phyloP scores from a whole-genome alignment of 2,888 invertebrate species.

The Cryptocephalus moraei region DNA sequence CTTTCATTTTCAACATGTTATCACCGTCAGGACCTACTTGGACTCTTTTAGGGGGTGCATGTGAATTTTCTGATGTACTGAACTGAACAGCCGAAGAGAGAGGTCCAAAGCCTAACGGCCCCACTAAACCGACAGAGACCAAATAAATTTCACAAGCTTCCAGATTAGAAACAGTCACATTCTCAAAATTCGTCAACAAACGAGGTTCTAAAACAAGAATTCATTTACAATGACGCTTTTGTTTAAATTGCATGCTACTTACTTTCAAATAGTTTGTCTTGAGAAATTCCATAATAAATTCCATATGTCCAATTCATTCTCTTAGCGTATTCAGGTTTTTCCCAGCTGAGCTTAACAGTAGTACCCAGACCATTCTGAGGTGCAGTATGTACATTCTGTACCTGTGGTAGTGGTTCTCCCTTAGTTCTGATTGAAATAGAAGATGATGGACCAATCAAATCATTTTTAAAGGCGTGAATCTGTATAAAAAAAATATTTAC shows the following conservation, averaged over 20 bases:
- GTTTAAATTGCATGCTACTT: conserved; percentile 19
- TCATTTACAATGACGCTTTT: background rate
- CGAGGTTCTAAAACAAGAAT: conserved; percentile 8
- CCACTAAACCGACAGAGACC: conserved; percentile 57
- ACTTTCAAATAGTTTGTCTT: conserved; percentile 51
- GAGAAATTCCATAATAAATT: conserved; percentile 56
- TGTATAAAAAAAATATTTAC: conserved; percentile 32
- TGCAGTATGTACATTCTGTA: conserved; percentile 41
- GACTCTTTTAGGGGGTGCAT: conserved; percentile 61
- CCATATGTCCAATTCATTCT: conserved; percentile 56
- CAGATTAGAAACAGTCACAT: conserved; percentile 48
- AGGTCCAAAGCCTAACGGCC: conserved; percentile 57
- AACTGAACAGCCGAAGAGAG: conserved; percentile 40
- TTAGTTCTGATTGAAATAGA: conserved; percentile 32
- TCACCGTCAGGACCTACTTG: conserved; percentile 36
- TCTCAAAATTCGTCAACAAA: conserved; percentile 41
- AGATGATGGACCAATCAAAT: conserved; percentile 45
- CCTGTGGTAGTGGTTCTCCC: conserved; percentile 43
- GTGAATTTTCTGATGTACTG: conserved; percentile 38
- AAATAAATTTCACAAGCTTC: conserved; percentile 66
- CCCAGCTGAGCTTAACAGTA: conserved; percentile 57
- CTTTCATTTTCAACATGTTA: conserved; percentile 42
- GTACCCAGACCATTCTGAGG: conserved; percentile 47
- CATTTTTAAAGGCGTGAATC: conserved; percentile 51
- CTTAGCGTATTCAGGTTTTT: conserved; percentile 46